Conservation (phyloP, 2,888 invertebrate genomes). For the Acanthosepion pharaonis region DNA sequence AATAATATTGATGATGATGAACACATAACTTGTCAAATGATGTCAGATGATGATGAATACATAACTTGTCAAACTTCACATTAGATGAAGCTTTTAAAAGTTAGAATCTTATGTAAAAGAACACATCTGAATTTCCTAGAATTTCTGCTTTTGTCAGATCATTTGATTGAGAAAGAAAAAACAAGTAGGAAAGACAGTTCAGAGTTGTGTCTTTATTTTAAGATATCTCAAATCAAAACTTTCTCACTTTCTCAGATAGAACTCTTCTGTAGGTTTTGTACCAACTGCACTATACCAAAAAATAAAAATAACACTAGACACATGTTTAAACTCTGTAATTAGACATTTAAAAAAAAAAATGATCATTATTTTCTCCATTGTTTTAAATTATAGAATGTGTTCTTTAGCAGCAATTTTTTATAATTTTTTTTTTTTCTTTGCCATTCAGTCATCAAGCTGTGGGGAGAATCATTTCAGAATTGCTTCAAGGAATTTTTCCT, state of each 20-base stretch:
- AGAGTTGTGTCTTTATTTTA: too few relatives aligned
- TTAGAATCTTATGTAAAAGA: too few relatives aligned
- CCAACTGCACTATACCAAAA: slow-evolving; percentile 5
- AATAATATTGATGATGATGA: too few relatives aligned
- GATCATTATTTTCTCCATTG: not conserved
- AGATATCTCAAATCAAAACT: not conserved
- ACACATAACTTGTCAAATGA: too few relatives aligned
- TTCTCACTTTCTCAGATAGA: not conserved
- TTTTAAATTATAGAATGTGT: not conserved
- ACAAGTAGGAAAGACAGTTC: too few relatives aligned
- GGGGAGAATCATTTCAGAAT: not conserved
- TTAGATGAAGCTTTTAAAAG: too few relatives aligned
- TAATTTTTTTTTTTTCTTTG: not conserved
- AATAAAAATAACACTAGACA: not conserved
- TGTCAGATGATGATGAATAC: too few relatives aligned
- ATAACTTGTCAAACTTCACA: too few relatives aligned
- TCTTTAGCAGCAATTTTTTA: not conserved
- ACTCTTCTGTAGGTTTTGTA: not conserved
- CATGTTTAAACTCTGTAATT: not conserved
- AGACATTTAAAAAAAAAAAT: not conserved
- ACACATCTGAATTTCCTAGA: too few relatives aligned
- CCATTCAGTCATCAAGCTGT: not conserved
- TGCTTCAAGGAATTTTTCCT: not conserved
- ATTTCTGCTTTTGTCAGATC: too few relatives aligned
- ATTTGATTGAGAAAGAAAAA: too few relatives aligned